Evolutionary conservation across 2,797 vertebrate genomes (phyloP).

Genomic region (Pyrocephalus nanus): DNA sequence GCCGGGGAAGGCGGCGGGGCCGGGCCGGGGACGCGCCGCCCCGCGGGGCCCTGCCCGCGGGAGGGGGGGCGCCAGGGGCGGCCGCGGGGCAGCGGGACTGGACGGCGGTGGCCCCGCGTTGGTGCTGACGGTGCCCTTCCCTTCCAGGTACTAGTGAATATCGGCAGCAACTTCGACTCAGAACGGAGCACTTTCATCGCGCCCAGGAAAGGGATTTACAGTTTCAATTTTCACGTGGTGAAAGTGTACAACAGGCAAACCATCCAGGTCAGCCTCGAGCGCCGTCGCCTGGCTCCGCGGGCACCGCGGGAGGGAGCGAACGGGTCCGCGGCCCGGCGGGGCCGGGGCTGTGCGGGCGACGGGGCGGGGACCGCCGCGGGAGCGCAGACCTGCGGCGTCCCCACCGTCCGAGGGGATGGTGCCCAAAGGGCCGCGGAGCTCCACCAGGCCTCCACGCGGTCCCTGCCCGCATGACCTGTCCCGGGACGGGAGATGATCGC

Average conservation of each 20-base stretch:
- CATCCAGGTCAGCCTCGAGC: slow-evolving; percentile 87
- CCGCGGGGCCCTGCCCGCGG: not conserved
- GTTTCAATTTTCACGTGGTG: slow-evolving; percentile 99
- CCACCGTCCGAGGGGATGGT: not conserved
- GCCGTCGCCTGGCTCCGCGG: not conserved
- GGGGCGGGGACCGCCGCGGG: not conserved
- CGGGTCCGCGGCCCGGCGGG: not conserved
- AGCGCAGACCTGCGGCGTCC: not conserved
- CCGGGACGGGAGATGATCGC: not conserved
- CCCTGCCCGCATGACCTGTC: not conserved
- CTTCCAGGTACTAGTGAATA: slow-evolving; percentile 91
- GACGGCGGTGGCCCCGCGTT: not conserved
- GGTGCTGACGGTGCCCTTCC: slow-evolving; percentile 1
- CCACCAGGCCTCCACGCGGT: not conserved
- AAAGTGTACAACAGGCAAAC: slow-evolving; percentile 99
- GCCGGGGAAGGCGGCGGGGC: not conserved
- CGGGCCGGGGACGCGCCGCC: not conserved
- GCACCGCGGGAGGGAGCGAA: not conserved
- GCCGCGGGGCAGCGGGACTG: not conserved
- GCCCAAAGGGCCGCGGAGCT: not conserved
- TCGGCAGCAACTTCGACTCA: slow-evolving; percentile 93
- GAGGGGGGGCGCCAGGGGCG: no score
- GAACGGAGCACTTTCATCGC: slow-evolving; percentile 95
- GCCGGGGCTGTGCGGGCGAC: not conserved
- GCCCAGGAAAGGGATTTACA: slow-evolving; percentile 98